Base-by-base conservation (phyloP, 2,797 vertebrate genomes). In the Acanthurus tractus region DNA sequence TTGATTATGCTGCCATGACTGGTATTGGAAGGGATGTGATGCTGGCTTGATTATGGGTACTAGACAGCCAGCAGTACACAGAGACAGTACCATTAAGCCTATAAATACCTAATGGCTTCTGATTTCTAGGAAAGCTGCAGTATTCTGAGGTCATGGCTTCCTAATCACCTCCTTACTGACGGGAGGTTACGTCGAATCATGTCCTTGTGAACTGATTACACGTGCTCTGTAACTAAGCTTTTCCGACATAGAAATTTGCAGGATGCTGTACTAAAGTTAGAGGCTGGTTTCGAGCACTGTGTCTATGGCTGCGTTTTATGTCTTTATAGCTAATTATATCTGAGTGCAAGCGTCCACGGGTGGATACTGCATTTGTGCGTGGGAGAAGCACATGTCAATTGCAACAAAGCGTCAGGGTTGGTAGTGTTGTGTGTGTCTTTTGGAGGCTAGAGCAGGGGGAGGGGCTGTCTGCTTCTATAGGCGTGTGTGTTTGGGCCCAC, bases 101-200 rank as follows among this genome's bases (percentile, higher is more conserved):
- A 92, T 93, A 94, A 93, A 95, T 95, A 93, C 86, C 85, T 83
- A 86, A 88, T 88, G 88, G 88, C 83, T 90, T 74, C 79, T 86
- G 87, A 88, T 82, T 93, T 94, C 92, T 93, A 86, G 90, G 93
- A 95, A 95, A 80, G 79, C 86, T 70, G 80, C 82, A 61, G 74
- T 59, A 64, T 84, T 84, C 78, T 84, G 66, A 89, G 91, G 86
- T 83, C 83, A 86, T 53, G 56, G 69, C 78, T 85, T 78, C 71
- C 70, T 90, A 89, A 92, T 91, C 87, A 82, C 83, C 78, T 85
- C 80, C 69, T 84, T 74, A 86, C 58, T 74, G 73, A 81, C 81
- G 84, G 50, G 63, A 54, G 15, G 71, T 73, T 84, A 85, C 70
- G 14, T 44, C 74, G 81, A 82, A 76, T 55, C 46, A 52, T 77